Evolutionary conservation across 2,888 invertebrate genomes (phyloP).

Genomic region (Athetis lepigone): DNA sequence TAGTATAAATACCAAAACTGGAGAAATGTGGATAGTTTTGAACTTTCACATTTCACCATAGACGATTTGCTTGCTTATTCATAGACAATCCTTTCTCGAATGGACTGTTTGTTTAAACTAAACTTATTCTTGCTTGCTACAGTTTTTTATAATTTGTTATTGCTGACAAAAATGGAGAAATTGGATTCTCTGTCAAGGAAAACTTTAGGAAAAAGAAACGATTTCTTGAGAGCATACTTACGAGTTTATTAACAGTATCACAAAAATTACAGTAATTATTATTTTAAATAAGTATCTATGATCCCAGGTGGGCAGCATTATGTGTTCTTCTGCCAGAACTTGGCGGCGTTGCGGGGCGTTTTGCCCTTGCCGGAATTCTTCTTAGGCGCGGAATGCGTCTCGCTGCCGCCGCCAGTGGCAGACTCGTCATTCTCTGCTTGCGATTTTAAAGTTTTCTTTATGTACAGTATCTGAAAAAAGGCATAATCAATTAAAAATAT

Average conservation of each 20-base stretch:
- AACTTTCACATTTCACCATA: constrained; percentile 24
- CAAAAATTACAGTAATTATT: constrained; percentile 65
- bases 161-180: background rate
- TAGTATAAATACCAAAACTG: constrained; percentile 31
- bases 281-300: constrained; percentile 56
- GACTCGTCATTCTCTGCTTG: constrained; percentile 97
- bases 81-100: constrained; percentile 23
- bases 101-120: background rate
- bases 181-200: background rate
- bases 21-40: constrained; percentile 12
- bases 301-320: constrained; percentile 64
- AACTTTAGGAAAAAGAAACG: constrained; percentile 3
- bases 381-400: constrained; percentile 89
- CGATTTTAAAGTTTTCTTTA: constrained; percentile 96
- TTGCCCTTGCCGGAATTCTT: constrained; percentile 95
- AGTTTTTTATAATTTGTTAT: background rate
- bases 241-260: constrained; percentile 69
- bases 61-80: constrained; percentile 12
- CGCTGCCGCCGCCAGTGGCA: constrained; percentile 92
- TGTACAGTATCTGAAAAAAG: constrained; percentile 93
- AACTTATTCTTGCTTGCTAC: background rate
- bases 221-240: constrained; percentile 47
- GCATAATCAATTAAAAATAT: too few species aligned
- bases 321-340: constrained; percentile 93
- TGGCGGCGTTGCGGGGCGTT: constrained; percentile 92